Conservation (phyloP, 2,888 invertebrate genomes). For the Drosophila nr. fundita region DNA sequence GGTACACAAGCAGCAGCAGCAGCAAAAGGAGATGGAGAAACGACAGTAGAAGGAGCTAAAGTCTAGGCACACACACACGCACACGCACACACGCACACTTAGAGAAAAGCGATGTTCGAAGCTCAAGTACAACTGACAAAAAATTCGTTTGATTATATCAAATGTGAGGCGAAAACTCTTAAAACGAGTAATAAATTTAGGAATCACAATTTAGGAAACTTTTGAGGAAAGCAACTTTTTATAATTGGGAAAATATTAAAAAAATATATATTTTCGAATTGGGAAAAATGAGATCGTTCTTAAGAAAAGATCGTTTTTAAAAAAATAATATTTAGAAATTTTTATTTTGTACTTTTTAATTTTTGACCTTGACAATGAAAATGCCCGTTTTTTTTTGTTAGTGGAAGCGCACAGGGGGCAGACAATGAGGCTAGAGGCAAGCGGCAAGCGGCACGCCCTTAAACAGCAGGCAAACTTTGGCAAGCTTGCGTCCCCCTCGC, state of each 20-base stretch:
- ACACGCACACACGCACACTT: constrained; percentile 8
- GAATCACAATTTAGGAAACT: neutral
- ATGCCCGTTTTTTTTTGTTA: neutral
- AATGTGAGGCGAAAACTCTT: neutral
- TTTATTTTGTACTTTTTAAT: neutral
- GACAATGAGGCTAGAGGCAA: constrained; percentile 32
- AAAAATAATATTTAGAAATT: neutral
- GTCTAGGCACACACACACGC: constrained; percentile 20
- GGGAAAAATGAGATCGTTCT: neutral
- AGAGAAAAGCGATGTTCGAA: neutral
- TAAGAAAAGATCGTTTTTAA: neutral
- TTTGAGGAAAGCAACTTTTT: neutral
- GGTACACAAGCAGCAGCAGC: constrained; percentile 7
- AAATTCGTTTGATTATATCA: neutral
- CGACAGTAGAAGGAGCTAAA: constrained; percentile 5
- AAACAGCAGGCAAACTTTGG: constrained; percentile 40
- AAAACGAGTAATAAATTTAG: neutral
- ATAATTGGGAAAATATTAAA: neutral
- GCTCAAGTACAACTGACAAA: neutral
- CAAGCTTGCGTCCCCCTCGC: neutral
- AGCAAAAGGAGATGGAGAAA: neutral
- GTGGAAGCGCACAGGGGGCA: constrained; percentile 14
- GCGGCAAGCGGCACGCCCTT: constrained; percentile 32
- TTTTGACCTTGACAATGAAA: neutral
- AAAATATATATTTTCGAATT: neutral